Percentiles rank a stretch among this genome's conserved stretches.
Conservation (phyloP, 1,140 invertebrate species). For the Pseudomyrmex pallidus region DNA sequence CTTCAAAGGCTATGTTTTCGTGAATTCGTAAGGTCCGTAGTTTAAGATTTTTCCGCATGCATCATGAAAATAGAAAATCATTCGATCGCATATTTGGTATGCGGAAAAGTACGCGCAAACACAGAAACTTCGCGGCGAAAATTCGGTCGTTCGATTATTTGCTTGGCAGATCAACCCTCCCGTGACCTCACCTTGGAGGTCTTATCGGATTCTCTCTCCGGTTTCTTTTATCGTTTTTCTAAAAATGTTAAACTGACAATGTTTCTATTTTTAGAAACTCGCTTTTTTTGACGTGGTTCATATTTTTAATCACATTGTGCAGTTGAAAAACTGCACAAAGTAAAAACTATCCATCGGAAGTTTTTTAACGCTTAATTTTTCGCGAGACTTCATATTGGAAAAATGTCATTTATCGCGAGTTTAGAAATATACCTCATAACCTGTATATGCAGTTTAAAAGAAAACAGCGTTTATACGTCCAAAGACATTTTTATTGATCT, state of each 20-base stretch:
- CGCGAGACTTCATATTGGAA: neutral
- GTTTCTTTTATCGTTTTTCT: constrained; percentile 1
- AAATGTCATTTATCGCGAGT: neutral
- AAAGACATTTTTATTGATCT: constrained; percentile 12
- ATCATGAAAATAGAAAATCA: constrained; percentile 20
- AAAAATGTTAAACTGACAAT: neutral
- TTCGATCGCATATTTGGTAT: constrained; percentile 62
- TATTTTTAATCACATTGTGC: no score
- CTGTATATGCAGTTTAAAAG: neutral
- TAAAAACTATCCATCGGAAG: no score
- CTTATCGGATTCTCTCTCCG: neutral
- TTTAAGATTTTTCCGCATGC: neutral
- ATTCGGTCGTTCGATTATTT: constrained; percentile 61
- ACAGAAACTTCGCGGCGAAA: constrained; percentile 61
- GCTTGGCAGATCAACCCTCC: constrained; percentile 40
- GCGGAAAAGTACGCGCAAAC: constrained; percentile 63
- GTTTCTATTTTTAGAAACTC: neutral
- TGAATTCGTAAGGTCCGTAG: neutral
- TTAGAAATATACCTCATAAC: neutral
- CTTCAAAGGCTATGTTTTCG: neutral
- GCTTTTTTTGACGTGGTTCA: no score
- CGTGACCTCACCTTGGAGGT: constrained; percentile 28
- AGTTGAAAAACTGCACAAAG: no score
- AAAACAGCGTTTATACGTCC: neutral
- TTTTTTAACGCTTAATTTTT: neutral